phyloP scores from a whole-genome alignment of 2,113 vertebrate genomes.

The Cairina moschata region DNA sequence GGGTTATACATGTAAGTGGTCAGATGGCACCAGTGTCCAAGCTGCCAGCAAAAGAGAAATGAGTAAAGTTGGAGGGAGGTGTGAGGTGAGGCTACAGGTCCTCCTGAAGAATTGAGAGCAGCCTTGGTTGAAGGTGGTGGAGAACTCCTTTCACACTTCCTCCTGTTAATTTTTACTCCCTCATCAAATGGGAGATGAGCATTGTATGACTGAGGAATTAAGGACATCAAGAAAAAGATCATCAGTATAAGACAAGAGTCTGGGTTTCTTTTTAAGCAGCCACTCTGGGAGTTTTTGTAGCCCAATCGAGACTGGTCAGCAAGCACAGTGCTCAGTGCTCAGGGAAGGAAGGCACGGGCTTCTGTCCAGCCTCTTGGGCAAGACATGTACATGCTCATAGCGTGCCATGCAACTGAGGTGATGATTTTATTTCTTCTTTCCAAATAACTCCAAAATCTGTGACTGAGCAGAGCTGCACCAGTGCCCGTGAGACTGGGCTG shows the following conservation, averaged over 20 bases:
- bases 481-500: background rate
- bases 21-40: background rate
- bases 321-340: accelerated
- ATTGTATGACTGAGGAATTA: background rate
- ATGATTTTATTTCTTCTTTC: background rate
- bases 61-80: background rate
- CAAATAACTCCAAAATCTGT: background rate
- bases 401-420: accelerated
- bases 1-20: background rate
- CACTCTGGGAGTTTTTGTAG: background rate
- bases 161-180: background rate
- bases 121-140: background rate
- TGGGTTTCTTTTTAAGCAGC: background rate
- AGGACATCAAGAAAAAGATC: background rate
- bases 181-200: background rate
- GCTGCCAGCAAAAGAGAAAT: background rate
- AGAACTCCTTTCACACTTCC: background rate
- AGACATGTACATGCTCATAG: background rate
- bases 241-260: background rate
- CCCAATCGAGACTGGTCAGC: background rate
- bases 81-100: background rate
- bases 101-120: accelerated
- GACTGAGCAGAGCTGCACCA: background rate
- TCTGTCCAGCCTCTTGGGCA: background rate
- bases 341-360: background rate